A percentile compares a stretch with the other conserved stretches of the same genome.
These are phyloP conservation scores for Trissoscelio sp. DNA, from an alignment of 2,888 invertebrate species.

Conservation along the genomic window DNA sequence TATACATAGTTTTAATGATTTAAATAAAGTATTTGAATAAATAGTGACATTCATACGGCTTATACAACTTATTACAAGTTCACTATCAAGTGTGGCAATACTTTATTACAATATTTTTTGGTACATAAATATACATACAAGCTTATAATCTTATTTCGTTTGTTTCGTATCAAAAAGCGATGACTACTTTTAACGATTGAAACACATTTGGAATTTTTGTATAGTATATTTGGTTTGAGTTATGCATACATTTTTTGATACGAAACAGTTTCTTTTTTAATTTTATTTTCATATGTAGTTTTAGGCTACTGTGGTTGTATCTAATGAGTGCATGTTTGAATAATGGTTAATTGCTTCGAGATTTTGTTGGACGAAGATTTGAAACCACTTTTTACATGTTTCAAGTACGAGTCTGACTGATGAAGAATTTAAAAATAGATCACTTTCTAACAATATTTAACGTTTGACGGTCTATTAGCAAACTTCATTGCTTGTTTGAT, in stretches of 20 bases:
- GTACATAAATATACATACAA: slow-evolving; percentile 83
- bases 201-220: slow-evolving; percentile 33
- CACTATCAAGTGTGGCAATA: slow-evolving; percentile 75
- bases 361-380: slow-evolving; percentile 13
- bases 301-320: slow-evolving; percentile 21
- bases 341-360: slow-evolving; percentile 17
- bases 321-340: slow-evolving; percentile 28
- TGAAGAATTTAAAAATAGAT: slow-evolving; percentile 29
- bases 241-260: slow-evolving; percentile 27
- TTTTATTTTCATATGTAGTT: neutral
- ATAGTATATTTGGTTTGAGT: slow-evolving; percentile 24
- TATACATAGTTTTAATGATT: slow-evolving; percentile 45
- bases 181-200: slow-evolving; percentile 29
- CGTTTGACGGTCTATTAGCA: neutral
- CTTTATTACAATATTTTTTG: slow-evolving; percentile 81
- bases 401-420: neutral
- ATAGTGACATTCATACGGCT: slow-evolving; percentile 31
- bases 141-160: slow-evolving; percentile 75
- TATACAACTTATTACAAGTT: neutral
- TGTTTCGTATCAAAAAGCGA: slow-evolving; percentile 45
- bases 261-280: slow-evolving; percentile 7
- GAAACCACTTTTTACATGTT: slow-evolving; percentile 13
- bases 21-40: slow-evolving; percentile 54
- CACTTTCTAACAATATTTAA: slow-evolving; percentile 13
- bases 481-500: neutral